Evolutionary conservation across 2,888 invertebrate species (phyloP).

Genomic region (Octonoba sinensis): DNA sequence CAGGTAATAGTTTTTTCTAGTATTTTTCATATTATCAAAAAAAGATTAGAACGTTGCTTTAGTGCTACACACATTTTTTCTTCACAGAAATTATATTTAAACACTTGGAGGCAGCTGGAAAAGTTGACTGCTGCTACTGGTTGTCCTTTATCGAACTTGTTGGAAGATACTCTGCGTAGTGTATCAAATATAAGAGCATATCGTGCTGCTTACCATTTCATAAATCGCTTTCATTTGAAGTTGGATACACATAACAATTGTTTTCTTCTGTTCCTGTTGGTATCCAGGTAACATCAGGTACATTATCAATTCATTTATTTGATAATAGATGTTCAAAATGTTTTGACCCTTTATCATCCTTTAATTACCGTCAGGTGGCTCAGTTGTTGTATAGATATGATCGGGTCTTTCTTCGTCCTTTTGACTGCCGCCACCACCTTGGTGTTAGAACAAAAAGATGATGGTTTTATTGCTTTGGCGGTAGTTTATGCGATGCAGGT

Average conservation of each 20-base stretch:
- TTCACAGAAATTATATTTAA: conserved; percentile 41
- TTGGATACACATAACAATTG: conserved; percentile 49
- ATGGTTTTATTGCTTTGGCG: conserved; percentile 77
- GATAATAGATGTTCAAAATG: not conserved
- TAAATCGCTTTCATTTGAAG: conserved; percentile 34
- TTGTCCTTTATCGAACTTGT: conserved; percentile 38
- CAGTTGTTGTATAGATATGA: conserved; percentile 92
- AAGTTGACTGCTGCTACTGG: conserved; percentile 40
- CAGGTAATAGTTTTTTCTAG: conserved; percentile 23
- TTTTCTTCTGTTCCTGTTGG: conserved; percentile 28
- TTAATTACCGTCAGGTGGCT: conserved; percentile 77
- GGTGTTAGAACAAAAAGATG: conserved; percentile 79
- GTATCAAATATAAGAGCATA: conserved; percentile 33
- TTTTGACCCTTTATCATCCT: no score
- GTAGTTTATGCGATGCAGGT: conserved; percentile 73
- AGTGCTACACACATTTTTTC: not conserved
- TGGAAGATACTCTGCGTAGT: conserved; percentile 31
- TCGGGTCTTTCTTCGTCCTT: conserved; percentile 94
- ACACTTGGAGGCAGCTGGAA: conserved; percentile 41
- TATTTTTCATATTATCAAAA: no score
- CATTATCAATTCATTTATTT: not conserved
- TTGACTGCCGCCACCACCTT: conserved; percentile 94
- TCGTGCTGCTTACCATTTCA: conserved; percentile 9
- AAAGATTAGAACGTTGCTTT: not conserved
- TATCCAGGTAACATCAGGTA: conserved; percentile 12